phyloP scores from a whole-genome alignment of 2,113 vertebrate species.

The Mohoua ochrocephala region DNA sequence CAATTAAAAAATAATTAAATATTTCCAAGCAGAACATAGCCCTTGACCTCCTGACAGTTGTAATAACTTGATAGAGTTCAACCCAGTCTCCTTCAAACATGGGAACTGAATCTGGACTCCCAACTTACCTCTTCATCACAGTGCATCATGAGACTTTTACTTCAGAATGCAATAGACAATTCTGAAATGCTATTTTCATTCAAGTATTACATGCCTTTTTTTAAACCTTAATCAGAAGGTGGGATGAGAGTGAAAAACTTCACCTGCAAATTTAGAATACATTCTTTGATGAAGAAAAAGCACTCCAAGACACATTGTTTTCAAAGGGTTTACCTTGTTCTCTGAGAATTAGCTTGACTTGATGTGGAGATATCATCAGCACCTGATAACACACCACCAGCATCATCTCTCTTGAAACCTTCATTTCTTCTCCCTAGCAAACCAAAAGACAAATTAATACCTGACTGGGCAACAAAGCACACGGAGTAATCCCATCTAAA shows the following conservation, averaged over 20 bases:
- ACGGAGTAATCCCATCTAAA: neutral
- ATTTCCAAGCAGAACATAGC: neutral
- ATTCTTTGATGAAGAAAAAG: neutral
- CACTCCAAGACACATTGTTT: neutral
- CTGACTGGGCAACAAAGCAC: neutral
- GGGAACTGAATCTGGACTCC: neutral
- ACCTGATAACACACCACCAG: slow-evolving; percentile 42
- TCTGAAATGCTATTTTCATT: neutral
- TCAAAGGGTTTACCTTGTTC: slow-evolving; percentile 65
- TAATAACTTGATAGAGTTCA: rapidly evolving
- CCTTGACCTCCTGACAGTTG: neutral
- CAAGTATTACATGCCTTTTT: neutral
- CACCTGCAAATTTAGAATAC: neutral
- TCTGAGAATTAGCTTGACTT: slow-evolving; percentile 65
- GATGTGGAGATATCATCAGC: slow-evolving; percentile 59
- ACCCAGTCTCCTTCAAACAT: neutral
- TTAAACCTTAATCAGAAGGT: neutral
- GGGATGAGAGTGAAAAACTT: neutral
- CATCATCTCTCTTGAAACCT: slow-evolving; percentile 71
- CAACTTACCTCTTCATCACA: neutral
- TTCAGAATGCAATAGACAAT: neutral
- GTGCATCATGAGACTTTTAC: neutral
- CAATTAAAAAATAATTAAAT: neutral
- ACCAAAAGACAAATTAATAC: slow-evolving; percentile 25
- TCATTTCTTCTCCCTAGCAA: slow-evolving; percentile 72